Conservation (phyloP, 2,888 invertebrate species). For the Arctia plantaginis region DNA sequence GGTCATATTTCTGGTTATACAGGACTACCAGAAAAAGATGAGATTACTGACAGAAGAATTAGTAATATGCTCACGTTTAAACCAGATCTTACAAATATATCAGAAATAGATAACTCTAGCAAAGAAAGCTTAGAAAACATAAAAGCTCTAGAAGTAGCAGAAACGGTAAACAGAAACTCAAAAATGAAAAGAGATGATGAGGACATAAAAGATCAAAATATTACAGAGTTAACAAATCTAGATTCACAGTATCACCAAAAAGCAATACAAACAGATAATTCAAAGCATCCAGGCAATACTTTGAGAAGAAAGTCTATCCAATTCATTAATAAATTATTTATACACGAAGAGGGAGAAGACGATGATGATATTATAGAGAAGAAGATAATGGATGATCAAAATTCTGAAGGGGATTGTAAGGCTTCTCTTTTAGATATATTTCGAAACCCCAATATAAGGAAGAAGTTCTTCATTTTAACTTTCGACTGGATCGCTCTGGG, state of each 20-base stretch:
- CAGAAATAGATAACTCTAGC: conserved; percentile 61
- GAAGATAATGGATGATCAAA: conserved; percentile 77
- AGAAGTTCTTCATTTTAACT: conserved; percentile 88
- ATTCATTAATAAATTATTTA: conserved; percentile 71
- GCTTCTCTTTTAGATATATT: conserved; percentile 88
- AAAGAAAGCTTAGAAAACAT: conserved; percentile 67
- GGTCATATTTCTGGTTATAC: conserved; percentile 59
- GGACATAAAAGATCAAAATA: conserved; percentile 48
- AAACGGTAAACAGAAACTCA: conserved; percentile 68
- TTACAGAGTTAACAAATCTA: conserved; percentile 58
- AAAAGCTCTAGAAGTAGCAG: conserved; percentile 71
- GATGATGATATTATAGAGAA: conserved; percentile 69
- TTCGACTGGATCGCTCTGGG: conserved; percentile 89
- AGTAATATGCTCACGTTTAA: conserved; percentile 77
- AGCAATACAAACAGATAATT: conserved; percentile 68
- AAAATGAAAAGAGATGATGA: conserved; percentile 55
- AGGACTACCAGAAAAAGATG: conserved; percentile 58
- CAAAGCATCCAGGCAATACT: conserved; percentile 64
- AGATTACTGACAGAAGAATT: conserved; percentile 70
- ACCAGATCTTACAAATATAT: conserved; percentile 66
- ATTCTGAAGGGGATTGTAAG: conserved; percentile 80
- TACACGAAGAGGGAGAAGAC: conserved; percentile 61
- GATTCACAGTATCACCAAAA: conserved; percentile 63
- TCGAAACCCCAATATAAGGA: conserved; percentile 88
- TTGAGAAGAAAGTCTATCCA: conserved; percentile 76